Conservation (phyloP, 2,113 vertebrate species). For the Tringa solitaria region DNA sequence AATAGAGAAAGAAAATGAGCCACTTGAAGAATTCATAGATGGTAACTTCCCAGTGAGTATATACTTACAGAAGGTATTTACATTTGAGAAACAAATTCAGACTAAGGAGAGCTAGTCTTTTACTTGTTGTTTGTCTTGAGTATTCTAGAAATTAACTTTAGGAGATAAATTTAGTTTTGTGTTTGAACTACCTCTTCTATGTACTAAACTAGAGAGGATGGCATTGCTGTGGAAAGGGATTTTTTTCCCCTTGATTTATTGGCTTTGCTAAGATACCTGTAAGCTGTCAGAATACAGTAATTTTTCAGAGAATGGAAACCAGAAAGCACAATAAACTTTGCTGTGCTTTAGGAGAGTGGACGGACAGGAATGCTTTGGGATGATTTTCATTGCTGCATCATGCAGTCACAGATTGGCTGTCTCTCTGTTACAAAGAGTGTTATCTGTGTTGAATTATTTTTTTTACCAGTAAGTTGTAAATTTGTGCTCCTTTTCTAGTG, state of each 20-base stretch:
- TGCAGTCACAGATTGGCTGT: background rate
- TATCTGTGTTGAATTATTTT: background rate
- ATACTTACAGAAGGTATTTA: background rate
- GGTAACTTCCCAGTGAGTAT: conserved; percentile 87
- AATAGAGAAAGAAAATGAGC: conserved; percentile 80
- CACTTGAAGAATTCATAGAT: conserved; percentile 69
- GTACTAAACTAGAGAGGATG: background rate
- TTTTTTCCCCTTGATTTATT: background rate
- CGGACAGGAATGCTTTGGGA: background rate
- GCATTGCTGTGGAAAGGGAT: rapidly evolving
- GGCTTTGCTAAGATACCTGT: background rate
- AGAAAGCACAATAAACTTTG: background rate
- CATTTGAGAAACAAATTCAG: background rate
- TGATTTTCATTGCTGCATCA: background rate
- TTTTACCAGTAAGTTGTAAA: background rate
- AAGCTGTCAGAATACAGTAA: background rate
- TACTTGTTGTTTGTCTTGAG: background rate
- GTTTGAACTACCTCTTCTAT: background rate
- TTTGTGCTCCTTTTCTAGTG: background rate
- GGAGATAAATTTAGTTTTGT: background rate
- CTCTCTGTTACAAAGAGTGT: background rate
- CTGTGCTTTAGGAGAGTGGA: background rate
- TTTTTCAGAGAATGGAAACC: background rate
- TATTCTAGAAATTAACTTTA: background rate
- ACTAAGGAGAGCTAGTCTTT: background rate